Evolutionary conservation across 2,888 invertebrate species (phyloP), one percentile per base, ranked within the genome.

Genomic region (Drosophila barbarae): DNA sequence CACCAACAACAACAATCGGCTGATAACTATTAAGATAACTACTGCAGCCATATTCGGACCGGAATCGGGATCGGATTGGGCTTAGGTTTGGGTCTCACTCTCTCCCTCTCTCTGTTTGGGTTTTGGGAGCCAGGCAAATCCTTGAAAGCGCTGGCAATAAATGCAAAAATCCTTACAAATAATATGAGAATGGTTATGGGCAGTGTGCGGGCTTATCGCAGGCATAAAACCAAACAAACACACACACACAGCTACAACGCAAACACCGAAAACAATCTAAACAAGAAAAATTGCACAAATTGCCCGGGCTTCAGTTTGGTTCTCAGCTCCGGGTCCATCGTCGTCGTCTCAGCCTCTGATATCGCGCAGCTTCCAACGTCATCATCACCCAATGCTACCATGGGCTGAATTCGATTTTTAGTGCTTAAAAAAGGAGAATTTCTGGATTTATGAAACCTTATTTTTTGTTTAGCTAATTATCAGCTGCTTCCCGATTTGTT

Each of bases 121-220:
- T 60, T 60, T 42, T 57, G 61, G 63, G 69, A 46, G 57, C 60
- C 49, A 26, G 54, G 73, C 42, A 85, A 83, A 85, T 80, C 80
- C 83, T 80, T 77, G 70, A 70, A 84, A 83, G 54, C 74, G 73
- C 69, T 79, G 58, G 79, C 80, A 84, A 85, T 83, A 82, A 84
- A 79, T 84, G 83, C 74, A 79, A 79, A 85, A 83, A 85, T 85
- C 86, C 83, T 76, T 79, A 79, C 86, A 83, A 84, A 85, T 84
- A 85, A 82, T 85, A 84, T 84, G 80, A 73, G 71, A 79, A 79
- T 76, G 72, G 84, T 76, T 79, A 77, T 85, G 78, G 77, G 65
- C 64, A 76, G 72, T 72, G 69, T 81, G 74, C 69, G 71, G 69
- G 86, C 86, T 83, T 83, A 83, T 84, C 83, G 80, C 80, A 70